A percentile compares a stretch with the other conserved stretches of the same genome.
These are phyloP conservation scores for Orthosia gracilis DNA, from an alignment of 2,888 invertebrate genomes.

Conservation along the genomic window DNA sequence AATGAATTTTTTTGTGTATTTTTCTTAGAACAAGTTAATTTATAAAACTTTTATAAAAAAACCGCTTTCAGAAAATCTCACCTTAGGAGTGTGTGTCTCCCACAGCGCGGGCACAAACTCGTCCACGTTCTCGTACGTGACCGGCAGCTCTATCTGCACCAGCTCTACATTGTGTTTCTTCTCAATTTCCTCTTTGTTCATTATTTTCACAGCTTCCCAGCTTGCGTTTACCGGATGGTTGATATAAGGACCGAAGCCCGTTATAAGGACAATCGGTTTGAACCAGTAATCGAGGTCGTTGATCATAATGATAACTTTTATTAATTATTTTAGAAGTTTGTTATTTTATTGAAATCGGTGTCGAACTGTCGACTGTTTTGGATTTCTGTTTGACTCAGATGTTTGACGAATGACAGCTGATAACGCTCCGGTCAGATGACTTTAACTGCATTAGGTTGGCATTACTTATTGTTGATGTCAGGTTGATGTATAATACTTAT, in stretches of 20 bases:
- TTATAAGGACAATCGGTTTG: slow-evolving; percentile 90
- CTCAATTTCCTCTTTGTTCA: slow-evolving; percentile 90
- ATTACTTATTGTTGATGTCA: too few relatives aligned
- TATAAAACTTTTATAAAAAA: background rate
- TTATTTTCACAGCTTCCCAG: slow-evolving; percentile 95
- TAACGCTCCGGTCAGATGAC: too few relatives aligned
- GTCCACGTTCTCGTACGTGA: slow-evolving; percentile 94
- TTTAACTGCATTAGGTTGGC: too few relatives aligned
- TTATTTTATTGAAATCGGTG: background rate
- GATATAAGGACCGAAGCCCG: slow-evolving; percentile 96
- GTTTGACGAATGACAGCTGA: too few relatives aligned
- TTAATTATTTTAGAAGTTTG: background rate
- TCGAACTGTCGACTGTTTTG: background rate
- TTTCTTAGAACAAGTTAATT: too few relatives aligned
- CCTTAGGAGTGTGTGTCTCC: slow-evolving; percentile 93
- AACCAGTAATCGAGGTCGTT: slow-evolving; percentile 77
- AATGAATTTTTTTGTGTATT: background rate
- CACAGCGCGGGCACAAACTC: slow-evolving; percentile 93
- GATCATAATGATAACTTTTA: slow-evolving; percentile 62
- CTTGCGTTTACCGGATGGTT: slow-evolving; percentile 94
- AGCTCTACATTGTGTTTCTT: slow-evolving; percentile 79
- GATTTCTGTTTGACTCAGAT: background rate
- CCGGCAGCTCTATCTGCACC: slow-evolving; percentile 92
- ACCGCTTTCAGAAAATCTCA: slow-evolving; percentile 73
- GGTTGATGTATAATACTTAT: too few relatives aligned